A percentile compares a stretch with the other conserved stretches of the same genome.
Evolutionary conservation across 92 coral and sea anemone genomes (phyloP).

Genomic region (Isaurus tuberculatus): DNA sequence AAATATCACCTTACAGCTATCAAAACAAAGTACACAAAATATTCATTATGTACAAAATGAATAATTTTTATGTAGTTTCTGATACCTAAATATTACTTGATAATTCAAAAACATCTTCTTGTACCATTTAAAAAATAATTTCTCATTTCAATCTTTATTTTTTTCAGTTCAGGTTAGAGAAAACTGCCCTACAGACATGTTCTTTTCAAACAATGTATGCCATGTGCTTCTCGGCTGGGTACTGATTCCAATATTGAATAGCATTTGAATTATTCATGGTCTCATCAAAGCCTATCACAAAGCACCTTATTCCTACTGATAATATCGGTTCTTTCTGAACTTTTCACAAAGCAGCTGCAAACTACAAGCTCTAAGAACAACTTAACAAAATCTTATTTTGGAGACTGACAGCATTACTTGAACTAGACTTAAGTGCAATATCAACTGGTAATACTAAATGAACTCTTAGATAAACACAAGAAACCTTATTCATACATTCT

Average conservation of each 20-base stretch:
- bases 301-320: not conserved
- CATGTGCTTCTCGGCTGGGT: slow-evolving; percentile 28
- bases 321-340: not conserved
- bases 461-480: not conserved
- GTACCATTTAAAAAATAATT: not conserved
- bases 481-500: slow-evolving; percentile 22
- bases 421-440: not conserved
- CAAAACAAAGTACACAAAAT: slow-evolving; percentile 26
- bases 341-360: not conserved
- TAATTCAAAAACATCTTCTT: not conserved
- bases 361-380: not conserved
- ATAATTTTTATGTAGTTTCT: not conserved
- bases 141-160: not conserved
- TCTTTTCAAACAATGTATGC: slow-evolving; percentile 16
- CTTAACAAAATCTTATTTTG: not conserved
- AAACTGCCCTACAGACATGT: slow-evolving; percentile 4
- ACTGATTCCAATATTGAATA: not conserved
- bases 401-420: not conserved
- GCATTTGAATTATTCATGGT: slow-evolving; percentile 40
- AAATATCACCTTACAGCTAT: slow-evolving; percentile 32
- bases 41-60: slow-evolving; percentile 23
- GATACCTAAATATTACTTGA: not conserved
- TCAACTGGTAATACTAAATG: not conserved
- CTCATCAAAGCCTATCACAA: not conserved
- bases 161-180: slow-evolving; percentile 1